Evolutionary conservation across 2,888 invertebrate species (phyloP), one percentile per base, ranked within the genome.

Genomic region (Chaetoderma sp.): DNA sequence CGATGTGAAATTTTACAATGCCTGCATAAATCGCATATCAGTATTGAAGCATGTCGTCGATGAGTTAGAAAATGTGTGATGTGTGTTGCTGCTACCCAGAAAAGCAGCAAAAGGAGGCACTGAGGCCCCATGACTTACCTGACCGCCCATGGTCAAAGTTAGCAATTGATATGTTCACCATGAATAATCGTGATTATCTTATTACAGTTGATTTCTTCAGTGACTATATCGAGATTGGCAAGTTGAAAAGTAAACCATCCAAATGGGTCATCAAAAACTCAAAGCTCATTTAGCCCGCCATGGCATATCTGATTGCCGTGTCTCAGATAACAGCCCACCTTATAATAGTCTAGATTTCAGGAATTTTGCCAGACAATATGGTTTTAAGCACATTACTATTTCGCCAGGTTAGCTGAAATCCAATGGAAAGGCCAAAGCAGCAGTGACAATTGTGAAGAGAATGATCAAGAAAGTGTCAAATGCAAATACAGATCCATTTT

Each of bases 281-380:
- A 59, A 58, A 47, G n/a, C 32, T 18, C 59, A 63, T 25, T 63
- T 63, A 30, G 63, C 63, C 16, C 50, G 67, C 4, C 45, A 63
- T 45, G 55, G 63, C 1, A 58, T 67, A n/a, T 54, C 63, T 10
- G 50, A 44, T 13, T n/a, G 23, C 8, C 25, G 59, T 6, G 45
- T 67, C 1, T 61, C 57, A 33, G 67, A 67, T 28, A 60, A 44
- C 21, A 63, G 67, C 1, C 33, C n/a, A n/a, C n/a, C n/a, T n/a
- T n/a, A n/a, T n/a, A n/a, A n/a, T n/a, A n/a, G n/a, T n/a, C n/a
- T n/a, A n/a, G n/a, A n/a, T n/a, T n/a, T n/a, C n/a, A n/a, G n/a
- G n/a, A n/a, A n/a, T n/a, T n/a, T n/a, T n/a, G n/a, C n/a, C n/a
- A n/a, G n/a, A n/a, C n/a, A n/a, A n/a, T n/a, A n/a, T n/a, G n/a